Percentiles rank a stretch among this genome's conserved stretches.
Conservation (phyloP, 2,113 vertebrate genomes). For the Isurus oxyrinchus region DNA sequence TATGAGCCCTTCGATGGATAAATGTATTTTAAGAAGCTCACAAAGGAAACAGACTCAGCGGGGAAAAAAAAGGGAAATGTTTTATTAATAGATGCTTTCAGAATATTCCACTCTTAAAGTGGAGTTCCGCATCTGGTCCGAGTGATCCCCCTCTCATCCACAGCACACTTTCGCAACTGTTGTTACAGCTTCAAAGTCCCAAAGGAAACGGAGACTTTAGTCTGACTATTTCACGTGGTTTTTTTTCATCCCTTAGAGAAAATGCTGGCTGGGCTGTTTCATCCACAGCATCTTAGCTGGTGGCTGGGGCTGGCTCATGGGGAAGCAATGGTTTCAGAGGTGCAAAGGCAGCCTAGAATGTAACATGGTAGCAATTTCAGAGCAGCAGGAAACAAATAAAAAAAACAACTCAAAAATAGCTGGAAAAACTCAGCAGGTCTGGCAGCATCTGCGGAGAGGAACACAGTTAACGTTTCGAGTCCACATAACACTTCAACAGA, state of each 20-base stretch:
- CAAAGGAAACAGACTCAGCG: background rate
- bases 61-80: background rate
- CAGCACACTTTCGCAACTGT: background rate
- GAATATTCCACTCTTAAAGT: constrained; percentile 2
- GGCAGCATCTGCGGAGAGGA: too few species aligned
- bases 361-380: background rate
- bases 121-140: background rate
- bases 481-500: too few species aligned
- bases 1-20: background rate
- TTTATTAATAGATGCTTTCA: constrained; percentile 19
- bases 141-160: background rate
- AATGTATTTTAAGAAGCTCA: background rate
- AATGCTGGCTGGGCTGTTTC: background rate
- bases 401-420: background rate
- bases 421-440: too few species aligned
- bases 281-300: background rate
- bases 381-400: background rate
- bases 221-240: background rate
- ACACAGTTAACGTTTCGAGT: too few species aligned
- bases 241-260: background rate
- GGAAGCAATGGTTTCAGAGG: background rate
- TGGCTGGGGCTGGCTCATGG: background rate
- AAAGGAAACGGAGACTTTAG: background rate
- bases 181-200: background rate
- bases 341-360: background rate